These are phyloP conservation scores for Drosophila leonis DNA, from an alignment of 2,888 invertebrate species.

Conservation along the genomic window DNA sequence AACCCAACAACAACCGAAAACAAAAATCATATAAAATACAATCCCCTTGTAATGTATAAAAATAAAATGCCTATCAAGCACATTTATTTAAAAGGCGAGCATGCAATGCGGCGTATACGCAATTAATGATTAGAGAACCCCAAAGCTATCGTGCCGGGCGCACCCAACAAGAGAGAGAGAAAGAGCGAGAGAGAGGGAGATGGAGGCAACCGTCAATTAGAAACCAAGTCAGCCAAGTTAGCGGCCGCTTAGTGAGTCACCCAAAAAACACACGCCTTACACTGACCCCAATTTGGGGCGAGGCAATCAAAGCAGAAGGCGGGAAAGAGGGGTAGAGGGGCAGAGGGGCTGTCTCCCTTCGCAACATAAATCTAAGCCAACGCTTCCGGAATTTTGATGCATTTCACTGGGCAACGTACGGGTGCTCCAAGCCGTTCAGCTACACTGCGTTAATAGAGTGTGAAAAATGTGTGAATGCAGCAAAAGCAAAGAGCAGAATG, in stretches of 20 bases:
- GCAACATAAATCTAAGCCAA: constrained; percentile 59
- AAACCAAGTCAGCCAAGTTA: constrained; percentile 56
- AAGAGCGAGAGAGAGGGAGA: not conserved
- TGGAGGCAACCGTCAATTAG: constrained; percentile 51
- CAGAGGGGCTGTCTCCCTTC: not conserved
- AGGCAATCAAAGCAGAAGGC: constrained; percentile 1
- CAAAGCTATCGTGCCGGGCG: constrained; percentile 39
- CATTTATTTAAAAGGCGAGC: constrained; percentile 42
- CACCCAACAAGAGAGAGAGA: constrained; percentile 43
- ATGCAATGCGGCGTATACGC: constrained; percentile 56
- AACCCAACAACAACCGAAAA: constrained; percentile 4
- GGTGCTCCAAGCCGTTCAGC: constrained; percentile 32
- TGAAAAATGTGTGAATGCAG: constrained; percentile 48
- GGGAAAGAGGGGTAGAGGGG: no score
- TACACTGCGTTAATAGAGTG: constrained; percentile 68
- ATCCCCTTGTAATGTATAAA: constrained; percentile 34
- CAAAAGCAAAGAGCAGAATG: constrained; percentile 7
- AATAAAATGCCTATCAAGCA: constrained; percentile 56
- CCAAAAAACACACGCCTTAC: constrained; percentile 34
- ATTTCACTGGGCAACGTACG: constrained; percentile 51
- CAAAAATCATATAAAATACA: constrained; percentile 38
- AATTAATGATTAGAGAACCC: constrained; percentile 52
- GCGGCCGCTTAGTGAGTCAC: constrained; percentile 57
- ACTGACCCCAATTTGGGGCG: constrained; percentile 64
- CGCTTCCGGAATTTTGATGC: constrained; percentile 75